phyloP scores from a whole-genome alignment of 2,888 invertebrate species.

The Lasioglossum marginatum region DNA sequence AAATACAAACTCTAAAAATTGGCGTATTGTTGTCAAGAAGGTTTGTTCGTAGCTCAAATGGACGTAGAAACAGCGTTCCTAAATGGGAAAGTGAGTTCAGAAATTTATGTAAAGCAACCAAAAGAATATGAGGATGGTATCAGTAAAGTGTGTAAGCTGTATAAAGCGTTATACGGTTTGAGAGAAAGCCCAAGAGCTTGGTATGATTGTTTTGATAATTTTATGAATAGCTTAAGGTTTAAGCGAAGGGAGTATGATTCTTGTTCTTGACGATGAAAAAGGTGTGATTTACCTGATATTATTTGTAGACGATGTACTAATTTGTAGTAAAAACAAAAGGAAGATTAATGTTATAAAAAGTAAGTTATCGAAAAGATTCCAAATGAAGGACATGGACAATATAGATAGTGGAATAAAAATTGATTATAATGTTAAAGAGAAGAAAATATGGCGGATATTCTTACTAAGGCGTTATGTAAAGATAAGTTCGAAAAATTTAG shows the following conservation, averaged over 20 bases:
- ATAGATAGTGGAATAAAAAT: too few relatives aligned
- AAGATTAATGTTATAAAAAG: too few relatives aligned
- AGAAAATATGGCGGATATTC: too few relatives aligned
- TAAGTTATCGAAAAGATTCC: too few relatives aligned
- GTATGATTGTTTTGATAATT: constrained; percentile 38
- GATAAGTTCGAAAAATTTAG: too few relatives aligned
- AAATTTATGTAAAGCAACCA: neutral
- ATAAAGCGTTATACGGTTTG: neutral
- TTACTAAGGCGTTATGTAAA: too few relatives aligned
- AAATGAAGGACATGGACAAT: too few relatives aligned
- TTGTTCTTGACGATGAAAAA: too few relatives aligned
- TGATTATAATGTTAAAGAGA: too few relatives aligned
- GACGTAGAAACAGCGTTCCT: neutral
- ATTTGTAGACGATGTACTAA: too few relatives aligned
- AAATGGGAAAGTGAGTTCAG: neutral
- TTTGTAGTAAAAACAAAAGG: too few relatives aligned
- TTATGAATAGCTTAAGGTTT: constrained; percentile 18
- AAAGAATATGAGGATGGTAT: neutral
- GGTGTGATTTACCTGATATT: too few relatives aligned
- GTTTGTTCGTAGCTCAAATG: neutral
- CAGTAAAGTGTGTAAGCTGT: neutral
- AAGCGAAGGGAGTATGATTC: constrained; percentile 13
- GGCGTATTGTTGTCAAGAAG: neutral
- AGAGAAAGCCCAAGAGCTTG: neutral
- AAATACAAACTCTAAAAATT: neutral